Percentiles rank a stretch among this genome's conserved stretches.
Conservation (phyloP, 2,113 vertebrate species). For the Grammomys dolichurus region DNA sequence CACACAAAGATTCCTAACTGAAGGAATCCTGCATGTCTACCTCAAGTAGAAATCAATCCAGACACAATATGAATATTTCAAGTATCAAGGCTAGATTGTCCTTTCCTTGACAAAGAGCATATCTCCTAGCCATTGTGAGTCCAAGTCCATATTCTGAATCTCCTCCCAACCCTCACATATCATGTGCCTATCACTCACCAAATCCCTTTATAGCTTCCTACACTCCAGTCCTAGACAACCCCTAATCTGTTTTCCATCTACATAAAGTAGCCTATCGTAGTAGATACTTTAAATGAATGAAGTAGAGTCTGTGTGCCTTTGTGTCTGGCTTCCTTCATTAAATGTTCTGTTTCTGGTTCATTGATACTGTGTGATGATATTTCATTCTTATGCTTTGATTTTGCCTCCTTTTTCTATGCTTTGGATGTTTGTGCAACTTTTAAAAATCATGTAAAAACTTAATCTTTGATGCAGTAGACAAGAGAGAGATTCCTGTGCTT, state of each 20-base stretch:
- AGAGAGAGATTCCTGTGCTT: too few species aligned
- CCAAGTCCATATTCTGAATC: background rate
- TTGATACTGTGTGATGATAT: background rate
- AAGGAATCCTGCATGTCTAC: background rate
- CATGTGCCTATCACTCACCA: background rate
- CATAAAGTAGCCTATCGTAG: background rate
- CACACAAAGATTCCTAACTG: background rate
- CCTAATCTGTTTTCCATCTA: background rate
- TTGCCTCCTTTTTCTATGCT: too few species aligned
- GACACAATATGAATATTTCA: background rate
- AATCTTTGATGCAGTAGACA: too few species aligned
- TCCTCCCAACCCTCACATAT: background rate
- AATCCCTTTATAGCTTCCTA: background rate
- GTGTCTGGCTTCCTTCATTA: background rate
- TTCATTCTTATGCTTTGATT: too few species aligned
- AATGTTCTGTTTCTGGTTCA: background rate
- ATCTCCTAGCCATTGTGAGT: background rate
- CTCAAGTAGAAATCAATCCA: background rate
- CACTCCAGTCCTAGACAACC: background rate
- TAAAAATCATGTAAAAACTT: too few species aligned
- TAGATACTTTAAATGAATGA: background rate
- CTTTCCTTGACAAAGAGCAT: background rate
- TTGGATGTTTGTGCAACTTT: too few species aligned
- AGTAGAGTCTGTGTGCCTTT: background rate
- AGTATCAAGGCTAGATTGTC: background rate